Percentiles rank a stretch among this genome's conserved stretches.
Conservation (phyloP, 2,888 invertebrate species). For the Nephrotoma appendiculata region DNA sequence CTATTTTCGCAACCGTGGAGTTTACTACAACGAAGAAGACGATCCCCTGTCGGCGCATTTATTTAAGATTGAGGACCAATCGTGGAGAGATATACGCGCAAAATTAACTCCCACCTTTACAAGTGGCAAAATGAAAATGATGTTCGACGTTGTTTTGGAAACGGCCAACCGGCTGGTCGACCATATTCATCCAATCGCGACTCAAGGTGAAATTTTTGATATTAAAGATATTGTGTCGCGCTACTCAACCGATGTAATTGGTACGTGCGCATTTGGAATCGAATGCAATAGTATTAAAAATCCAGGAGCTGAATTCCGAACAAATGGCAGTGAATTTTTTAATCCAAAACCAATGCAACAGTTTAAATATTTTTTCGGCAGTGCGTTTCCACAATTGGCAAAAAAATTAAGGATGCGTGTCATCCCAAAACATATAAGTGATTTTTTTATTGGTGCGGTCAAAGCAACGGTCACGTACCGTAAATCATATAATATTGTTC, state of each 20-base stretch:
- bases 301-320: too few relatives aligned
- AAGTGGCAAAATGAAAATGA: conserved; percentile 19
- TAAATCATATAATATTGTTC: conserved; percentile 22
- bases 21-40: conserved; percentile 21
- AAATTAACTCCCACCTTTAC: conserved; percentile 35
- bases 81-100: conserved; percentile 34
- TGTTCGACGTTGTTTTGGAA: too few relatives aligned
- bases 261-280: too few relatives aligned
- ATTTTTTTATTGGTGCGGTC: conserved; percentile 4
- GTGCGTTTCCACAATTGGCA: background rate
- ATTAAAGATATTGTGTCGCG: too few relatives aligned
- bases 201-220: too few relatives aligned
- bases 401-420: conserved; percentile 15
- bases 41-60: conserved; percentile 27
- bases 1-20: conserved; percentile 26
- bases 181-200: too few relatives aligned
- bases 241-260: too few relatives aligned
- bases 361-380: background rate
- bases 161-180: too few relatives aligned
- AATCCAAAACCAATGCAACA: too few relatives aligned
- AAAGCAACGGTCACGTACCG: conserved; percentile 27
- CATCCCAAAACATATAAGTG: conserved; percentile 19
- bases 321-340: too few relatives aligned
- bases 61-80: conserved; percentile 25
- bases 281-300: too few relatives aligned